These are phyloP conservation scores for Gadus chalcogrammus DNA, from an alignment of 2,113 vertebrate species.

Conservation along the genomic window DNA sequence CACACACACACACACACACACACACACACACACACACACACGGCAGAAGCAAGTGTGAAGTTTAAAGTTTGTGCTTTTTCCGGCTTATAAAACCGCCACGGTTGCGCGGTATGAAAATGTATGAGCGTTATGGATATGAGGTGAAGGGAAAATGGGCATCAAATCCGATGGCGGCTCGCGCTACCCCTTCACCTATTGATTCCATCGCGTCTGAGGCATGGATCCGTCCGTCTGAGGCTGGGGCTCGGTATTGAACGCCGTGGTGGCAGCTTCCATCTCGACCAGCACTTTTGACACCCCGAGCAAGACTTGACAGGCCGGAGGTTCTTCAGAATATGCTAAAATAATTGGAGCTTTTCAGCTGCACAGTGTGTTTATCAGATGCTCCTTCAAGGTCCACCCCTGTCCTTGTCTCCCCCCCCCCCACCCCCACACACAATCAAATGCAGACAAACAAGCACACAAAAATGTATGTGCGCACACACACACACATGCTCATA, in stretches of 20 bases:
- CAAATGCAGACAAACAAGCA: neutral
- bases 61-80: conserved; percentile 21
- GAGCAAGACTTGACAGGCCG: neutral
- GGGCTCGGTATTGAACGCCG: conserved; percentile 46
- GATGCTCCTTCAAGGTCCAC: neutral
- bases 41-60: neutral
- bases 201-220: conserved; percentile 38
- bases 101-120: conserved; percentile 29
- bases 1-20: no score
- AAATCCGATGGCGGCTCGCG: conserved; percentile 32
- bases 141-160: conserved; percentile 48
- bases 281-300: conserved; percentile 38
- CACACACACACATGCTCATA: conserved; percentile 3
- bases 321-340: neutral
- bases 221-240: conserved; percentile 50
- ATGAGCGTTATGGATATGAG: conserved; percentile 53
- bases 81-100: conserved; percentile 4
- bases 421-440: conserved; percentile 9
- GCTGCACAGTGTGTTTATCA: neutral
- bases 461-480: conserved; percentile 13
- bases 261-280: conserved; percentile 24
- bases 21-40: no score
- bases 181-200: conserved; percentile 63
- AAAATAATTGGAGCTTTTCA: neutral
- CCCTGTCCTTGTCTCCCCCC: no score